Conservation (phyloP, 2,888 invertebrate species). For the Tetragonula carbonaria region DNA sequence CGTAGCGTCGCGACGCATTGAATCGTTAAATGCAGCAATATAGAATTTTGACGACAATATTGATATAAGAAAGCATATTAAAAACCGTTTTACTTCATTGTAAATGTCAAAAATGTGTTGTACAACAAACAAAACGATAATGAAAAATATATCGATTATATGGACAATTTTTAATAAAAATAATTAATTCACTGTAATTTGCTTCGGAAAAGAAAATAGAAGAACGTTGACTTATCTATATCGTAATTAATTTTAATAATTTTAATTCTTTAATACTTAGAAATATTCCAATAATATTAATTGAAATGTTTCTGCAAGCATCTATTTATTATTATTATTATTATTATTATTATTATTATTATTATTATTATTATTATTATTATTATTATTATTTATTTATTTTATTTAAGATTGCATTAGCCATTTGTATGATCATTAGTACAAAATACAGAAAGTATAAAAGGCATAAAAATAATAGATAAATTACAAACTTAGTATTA, state of each 20-base stretch:
- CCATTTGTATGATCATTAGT: no score
- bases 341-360: no score
- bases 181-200: background rate
- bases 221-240: background rate
- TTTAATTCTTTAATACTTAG: background rate
- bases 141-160: background rate
- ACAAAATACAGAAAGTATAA: no score
- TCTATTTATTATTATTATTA: background rate
- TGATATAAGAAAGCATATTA: background rate
- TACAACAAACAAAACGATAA: background rate
- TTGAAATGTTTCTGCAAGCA: background rate
- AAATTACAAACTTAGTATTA: no score
- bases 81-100: background rate
- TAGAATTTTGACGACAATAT: slow-evolving; percentile 32
- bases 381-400: no score
- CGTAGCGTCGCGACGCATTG: slow-evolving; percentile 78
- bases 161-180: background rate
- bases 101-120: background rate
- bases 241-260: background rate
- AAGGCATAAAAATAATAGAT: no score
- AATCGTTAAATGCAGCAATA: slow-evolving; percentile 58
- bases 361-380: no score
- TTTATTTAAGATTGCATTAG: no score
- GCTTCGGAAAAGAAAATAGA: background rate
- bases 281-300: background rate